Conservation (phyloP, 2,113 vertebrate genomes). For the Poecilia latipinna region DNA sequence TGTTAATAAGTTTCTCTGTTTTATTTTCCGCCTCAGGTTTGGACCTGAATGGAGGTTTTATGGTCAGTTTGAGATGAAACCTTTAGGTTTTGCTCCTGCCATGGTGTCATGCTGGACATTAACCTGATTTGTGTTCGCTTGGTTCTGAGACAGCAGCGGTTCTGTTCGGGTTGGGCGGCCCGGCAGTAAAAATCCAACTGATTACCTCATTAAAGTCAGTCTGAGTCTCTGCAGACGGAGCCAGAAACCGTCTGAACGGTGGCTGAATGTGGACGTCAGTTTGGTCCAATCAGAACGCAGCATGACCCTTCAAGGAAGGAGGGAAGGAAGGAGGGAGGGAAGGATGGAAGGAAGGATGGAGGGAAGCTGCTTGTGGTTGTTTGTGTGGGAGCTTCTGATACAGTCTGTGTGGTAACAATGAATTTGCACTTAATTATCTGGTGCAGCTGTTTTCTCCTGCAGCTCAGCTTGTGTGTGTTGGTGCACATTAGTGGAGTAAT, state of each 20-base stretch:
- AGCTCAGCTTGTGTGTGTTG: conserved; percentile 11
- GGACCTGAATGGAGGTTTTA: neutral
- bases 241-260: conserved; percentile 13
- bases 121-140: neutral
- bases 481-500: conserved; percentile 1
- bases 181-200: conserved; percentile 1
- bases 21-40: neutral
- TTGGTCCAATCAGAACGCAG: conserved; percentile 13
- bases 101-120: neutral
- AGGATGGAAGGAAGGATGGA: no score
- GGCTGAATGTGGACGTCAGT: neutral
- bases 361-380: neutral
- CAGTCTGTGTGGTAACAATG: conserved; percentile 28
- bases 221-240: neutral
- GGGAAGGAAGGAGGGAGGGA: no score
- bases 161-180: fast-evolving
- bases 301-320: no score
- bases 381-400: neutral
- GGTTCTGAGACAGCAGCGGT: neutral
- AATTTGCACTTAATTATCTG: conserved; percentile 44
- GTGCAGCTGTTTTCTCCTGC: conserved; percentile 18
- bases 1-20: neutral
- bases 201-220: conserved; percentile 10
- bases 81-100: neutral
- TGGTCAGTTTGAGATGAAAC: neutral